Evolutionary conservation across 2,797 vertebrate genomes (phyloP).

Genomic region (Orientallactaga sibirica): DNA sequence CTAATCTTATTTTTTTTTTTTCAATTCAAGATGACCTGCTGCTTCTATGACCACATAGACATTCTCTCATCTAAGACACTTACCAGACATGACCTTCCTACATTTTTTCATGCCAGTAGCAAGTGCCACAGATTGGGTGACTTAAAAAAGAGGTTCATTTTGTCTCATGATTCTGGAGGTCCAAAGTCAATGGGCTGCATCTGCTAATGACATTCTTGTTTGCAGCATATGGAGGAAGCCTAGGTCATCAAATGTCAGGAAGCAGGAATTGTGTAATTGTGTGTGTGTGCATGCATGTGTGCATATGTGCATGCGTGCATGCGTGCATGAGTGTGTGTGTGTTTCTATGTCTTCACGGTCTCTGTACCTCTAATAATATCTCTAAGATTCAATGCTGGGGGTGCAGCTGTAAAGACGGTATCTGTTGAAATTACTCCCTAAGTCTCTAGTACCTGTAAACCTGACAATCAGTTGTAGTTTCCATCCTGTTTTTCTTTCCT

Average conservation of each 20-base stretch:
- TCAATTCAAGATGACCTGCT: neutral
- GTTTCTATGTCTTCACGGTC: neutral
- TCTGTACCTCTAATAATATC: neutral
- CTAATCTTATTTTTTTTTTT: neutral
- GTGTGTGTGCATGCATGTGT: neutral
- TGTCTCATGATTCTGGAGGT: neutral
- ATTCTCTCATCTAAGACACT: neutral
- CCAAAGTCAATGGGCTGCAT: neutral
- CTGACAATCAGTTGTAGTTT: too few species aligned
- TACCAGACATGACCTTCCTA: neutral
- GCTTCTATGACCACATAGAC: constrained; percentile 1
- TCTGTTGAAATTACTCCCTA: neutral
- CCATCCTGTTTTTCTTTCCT: too few species aligned
- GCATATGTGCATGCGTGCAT: too few species aligned
- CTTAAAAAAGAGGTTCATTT: neutral
- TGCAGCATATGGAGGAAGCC: neutral
- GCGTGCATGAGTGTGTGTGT: neutral
- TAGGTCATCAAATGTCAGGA: neutral
- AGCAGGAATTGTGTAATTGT: neutral
- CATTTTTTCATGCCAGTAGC: neutral
- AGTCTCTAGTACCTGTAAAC: neutral
- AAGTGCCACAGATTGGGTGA: neutral
- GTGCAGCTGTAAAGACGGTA: neutral
- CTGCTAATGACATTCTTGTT: neutral
- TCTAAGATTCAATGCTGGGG: neutral